phyloP scores from a whole-genome alignment of 2,888 invertebrate species.

The Tetramorium bicarinatum region DNA sequence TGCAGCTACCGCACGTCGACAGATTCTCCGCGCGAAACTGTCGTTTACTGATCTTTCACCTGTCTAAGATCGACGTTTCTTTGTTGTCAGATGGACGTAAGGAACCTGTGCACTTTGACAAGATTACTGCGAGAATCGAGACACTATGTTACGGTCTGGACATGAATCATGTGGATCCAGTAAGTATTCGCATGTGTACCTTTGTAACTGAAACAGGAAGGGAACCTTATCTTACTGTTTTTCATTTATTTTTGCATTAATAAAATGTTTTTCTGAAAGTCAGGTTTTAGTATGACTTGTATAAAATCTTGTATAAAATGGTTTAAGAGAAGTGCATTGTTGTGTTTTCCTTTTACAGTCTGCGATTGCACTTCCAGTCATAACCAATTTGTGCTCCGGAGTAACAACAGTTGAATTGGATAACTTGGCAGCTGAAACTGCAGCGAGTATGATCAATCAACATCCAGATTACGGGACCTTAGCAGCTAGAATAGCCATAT shows the following conservation, averaged over 20 bases:
- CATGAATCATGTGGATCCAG: slow-evolving; percentile 98
- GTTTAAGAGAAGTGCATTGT: neutral
- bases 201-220: neutral
- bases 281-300: neutral
- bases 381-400: slow-evolving; percentile 97
- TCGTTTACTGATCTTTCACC: neutral
- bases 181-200: slow-evolving; percentile 87
- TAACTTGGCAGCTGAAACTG: slow-evolving; percentile 98
- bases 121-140: slow-evolving; percentile 97
- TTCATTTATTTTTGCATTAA: neutral
- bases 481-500: slow-evolving; percentile 96
- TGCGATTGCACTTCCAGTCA: slow-evolving; percentile 95
- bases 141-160: slow-evolving; percentile 98
- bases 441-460: slow-evolving; percentile 98
- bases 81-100: slow-evolving; percentile 90
- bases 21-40: neutral
- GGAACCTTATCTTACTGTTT: neutral
- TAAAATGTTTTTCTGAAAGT: neutral
- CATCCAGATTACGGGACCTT: slow-evolving; percentile 98
- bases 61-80: neutral
- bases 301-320: neutral
- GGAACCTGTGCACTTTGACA: slow-evolving; percentile 98
- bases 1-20: neutral
- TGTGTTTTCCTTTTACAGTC: slow-evolving; percentile 87
- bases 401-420: slow-evolving; percentile 99